These are phyloP conservation scores for Acanthosoma haemorrhoidale DNA, from an alignment of 2,888 invertebrate species.

Conservation along the genomic window DNA sequence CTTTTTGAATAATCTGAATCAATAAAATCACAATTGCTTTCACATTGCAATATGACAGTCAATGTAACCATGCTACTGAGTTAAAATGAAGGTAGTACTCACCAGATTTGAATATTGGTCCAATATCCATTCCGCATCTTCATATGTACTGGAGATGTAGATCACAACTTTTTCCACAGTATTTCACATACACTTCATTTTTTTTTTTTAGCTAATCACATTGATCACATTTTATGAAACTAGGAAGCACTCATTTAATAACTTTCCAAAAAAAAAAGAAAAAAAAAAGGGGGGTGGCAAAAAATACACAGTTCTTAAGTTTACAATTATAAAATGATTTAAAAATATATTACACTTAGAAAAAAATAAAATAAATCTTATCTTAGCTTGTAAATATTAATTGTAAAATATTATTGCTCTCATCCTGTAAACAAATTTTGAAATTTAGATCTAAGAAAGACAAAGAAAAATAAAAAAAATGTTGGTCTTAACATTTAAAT, in stretches of 20 bases:
- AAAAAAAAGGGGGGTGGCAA: neutral
- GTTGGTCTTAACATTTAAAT: constrained; percentile 13
- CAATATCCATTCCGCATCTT: neutral
- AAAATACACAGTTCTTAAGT: neutral
- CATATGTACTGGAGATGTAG: neutral
- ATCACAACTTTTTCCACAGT: neutral
- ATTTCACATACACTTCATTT: constrained; percentile 1
- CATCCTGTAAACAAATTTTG: too few relatives aligned
- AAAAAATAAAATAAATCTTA: too few relatives aligned
- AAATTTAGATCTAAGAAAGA: neutral
- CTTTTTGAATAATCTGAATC: too few relatives aligned
- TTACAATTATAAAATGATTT: neutral
- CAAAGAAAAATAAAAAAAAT: neutral
- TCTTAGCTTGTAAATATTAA: too few relatives aligned
- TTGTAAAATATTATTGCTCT: too few relatives aligned
- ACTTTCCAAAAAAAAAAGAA: neutral
- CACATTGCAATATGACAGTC: too few relatives aligned
- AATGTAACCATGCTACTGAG: too few relatives aligned
- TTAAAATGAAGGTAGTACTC: neutral
- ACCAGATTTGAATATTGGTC: neutral
- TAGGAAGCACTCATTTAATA: neutral
- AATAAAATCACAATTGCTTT: too few relatives aligned
- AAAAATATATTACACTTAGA: too few relatives aligned
- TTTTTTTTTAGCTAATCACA: neutral
- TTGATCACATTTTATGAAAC: neutral